Evolutionary conservation across 92 coral and sea anemone species (phyloP), one percentile per base, ranked within the genome.

Genomic region (Pocillopora grandis): DNA sequence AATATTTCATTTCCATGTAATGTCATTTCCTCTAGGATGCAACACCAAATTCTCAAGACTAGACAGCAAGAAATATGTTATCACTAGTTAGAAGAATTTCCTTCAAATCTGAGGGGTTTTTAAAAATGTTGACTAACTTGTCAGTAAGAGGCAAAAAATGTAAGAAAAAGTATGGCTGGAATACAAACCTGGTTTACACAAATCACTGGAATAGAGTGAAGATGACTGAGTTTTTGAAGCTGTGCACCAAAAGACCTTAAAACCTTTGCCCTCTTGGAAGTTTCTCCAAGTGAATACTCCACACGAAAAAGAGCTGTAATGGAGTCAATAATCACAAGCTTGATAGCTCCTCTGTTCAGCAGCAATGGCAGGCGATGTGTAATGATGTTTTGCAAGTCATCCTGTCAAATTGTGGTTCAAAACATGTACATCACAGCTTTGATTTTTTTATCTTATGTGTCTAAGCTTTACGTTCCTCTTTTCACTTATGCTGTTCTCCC

Each of bases 281-380:
- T 94, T 83, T 96, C 96, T 65, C 92, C 87, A 23, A 86, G 58
- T 58, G 98, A 67, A 79, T 84, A 96, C 76, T 96, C 98, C 74
- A 94, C 98, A 75, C 98, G 90, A 75, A 94, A 92, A 74, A 96
- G 79, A 35, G 98, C 98, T 33, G 98, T 93, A 58, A 96, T 89
- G 52, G 98, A 96, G 66, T 96, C 98, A 49, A 96, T 79, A 18
- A 96, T 72, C 37, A 96, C 89, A 27, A 96, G 95, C 80, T 86
- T 94, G 48, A 92, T 87, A 14, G 92, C 88, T 59, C 90, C 87
- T 75, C 88, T 82, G 52, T 89, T 90, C 42, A 96, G 86, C 66
- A 96, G 80, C 20, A 88, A 49, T 6, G 98, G 98, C 16, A 96
- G 84, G 60, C 96, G 94, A 75, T 86, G 86, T 17, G 67, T 78